Evolutionary conservation across 2,888 invertebrate species (phyloP).

Genomic region (Caenorhabditis zanzibari): DNA sequence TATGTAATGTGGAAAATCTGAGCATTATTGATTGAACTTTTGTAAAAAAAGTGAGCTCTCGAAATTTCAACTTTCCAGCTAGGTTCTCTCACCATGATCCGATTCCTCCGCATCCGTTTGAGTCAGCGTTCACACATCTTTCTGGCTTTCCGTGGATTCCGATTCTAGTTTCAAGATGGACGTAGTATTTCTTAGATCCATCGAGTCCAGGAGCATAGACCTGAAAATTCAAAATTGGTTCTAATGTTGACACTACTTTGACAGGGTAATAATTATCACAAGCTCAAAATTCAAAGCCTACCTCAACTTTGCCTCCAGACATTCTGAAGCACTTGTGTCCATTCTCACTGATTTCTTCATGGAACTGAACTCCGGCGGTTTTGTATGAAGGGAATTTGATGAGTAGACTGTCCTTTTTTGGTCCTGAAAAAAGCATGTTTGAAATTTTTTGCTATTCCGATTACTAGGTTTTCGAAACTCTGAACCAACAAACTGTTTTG

Average conservation of each 20-base stretch:
- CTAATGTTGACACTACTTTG: no score
- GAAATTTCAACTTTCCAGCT: no score
- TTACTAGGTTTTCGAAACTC: no score
- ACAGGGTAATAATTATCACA: no score
- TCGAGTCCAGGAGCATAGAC: constrained; percentile 71
- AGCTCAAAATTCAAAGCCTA: no score
- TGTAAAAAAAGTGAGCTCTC: no score
- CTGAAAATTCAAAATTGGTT: no score
- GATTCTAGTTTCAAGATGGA: constrained; percentile 82
- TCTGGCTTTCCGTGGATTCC: constrained; percentile 83
- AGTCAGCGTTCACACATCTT: constrained; percentile 82
- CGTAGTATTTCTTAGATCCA: constrained; percentile 82
- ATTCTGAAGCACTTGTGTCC: constrained; percentile 82
- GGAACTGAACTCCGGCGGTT: constrained; percentile 74
- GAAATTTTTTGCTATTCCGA: no score
- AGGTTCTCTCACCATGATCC: constrained; percentile 77
- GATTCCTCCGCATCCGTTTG: constrained; percentile 82
- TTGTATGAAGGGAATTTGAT: constrained; percentile 83
- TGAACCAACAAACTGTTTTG: no score
- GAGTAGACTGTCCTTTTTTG: constrained; percentile 77
- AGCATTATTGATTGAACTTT: no score
- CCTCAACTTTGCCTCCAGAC: constrained; percentile 83
- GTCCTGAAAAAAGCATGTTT: constrained; percentile 63
- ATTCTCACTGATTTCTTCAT: constrained; percentile 71
- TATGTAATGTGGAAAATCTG: no score